Percentiles rank a stretch among this genome's conserved stretches.
Conservation (phyloP, 2,888 invertebrate species). For the Maniola hyperantus region DNA sequence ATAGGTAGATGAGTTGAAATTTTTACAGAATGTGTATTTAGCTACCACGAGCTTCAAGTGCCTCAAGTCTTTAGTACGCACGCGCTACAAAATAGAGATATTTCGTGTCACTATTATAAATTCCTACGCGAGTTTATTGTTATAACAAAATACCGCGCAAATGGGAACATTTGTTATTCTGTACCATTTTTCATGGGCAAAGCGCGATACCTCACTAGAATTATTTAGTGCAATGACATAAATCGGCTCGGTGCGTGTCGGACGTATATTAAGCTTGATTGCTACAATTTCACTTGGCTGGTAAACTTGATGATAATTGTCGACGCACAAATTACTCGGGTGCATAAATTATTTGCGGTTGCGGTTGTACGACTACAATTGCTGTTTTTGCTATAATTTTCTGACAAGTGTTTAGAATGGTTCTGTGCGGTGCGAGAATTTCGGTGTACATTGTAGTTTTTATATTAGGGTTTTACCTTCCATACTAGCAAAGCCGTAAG, state of each 20-base stretch:
- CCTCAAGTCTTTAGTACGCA: too few relatives aligned
- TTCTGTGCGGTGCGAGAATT: background rate
- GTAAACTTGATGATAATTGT: slow-evolving; percentile 20
- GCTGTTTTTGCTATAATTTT: background rate
- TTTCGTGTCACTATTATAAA: background rate
- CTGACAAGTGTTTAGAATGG: background rate
- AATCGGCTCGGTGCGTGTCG: slow-evolving; percentile 31
- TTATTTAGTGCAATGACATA: slow-evolving; percentile 37
- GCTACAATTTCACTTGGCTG: slow-evolving; percentile 21
- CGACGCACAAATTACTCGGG: slow-evolving; percentile 6
- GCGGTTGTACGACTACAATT: background rate
- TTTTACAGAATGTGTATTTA: too few relatives aligned
- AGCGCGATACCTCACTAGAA: slow-evolving; percentile 31
- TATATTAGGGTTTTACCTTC: too few relatives aligned
- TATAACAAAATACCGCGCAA: slow-evolving; percentile 21
- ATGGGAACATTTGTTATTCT: slow-evolving; percentile 33
- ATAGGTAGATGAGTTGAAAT: too few relatives aligned
- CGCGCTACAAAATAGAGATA: background rate
- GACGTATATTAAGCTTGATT: slow-evolving; percentile 29
- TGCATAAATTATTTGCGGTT: slow-evolving; percentile 14
- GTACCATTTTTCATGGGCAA: slow-evolving; percentile 30
- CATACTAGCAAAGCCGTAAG: too few relatives aligned
- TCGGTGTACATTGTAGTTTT: too few relatives aligned
- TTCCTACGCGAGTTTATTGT: slow-evolving; percentile 28
- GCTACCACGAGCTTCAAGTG: too few relatives aligned